Evolutionary conservation across 2,888 invertebrate species (phyloP).

Genomic region (Syritta pipiens): DNA sequence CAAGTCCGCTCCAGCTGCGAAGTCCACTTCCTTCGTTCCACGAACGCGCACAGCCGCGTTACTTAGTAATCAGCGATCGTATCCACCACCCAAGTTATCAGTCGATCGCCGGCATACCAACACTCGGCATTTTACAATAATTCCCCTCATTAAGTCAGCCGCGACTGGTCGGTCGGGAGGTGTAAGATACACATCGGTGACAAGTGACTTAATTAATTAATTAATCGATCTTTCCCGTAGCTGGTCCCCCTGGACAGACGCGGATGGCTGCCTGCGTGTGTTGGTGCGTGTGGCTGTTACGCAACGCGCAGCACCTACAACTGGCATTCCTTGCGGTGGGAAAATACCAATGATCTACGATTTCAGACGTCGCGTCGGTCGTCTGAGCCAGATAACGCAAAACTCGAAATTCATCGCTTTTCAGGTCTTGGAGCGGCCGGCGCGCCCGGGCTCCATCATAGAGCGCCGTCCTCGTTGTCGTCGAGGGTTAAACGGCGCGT

Average conservation of each 20-base stretch:
- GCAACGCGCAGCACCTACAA: constrained; percentile 40
- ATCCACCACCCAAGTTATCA: constrained; percentile 64
- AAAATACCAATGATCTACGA: constrained; percentile 25
- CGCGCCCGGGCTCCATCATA: constrained; percentile 11
- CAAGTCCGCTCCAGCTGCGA: neutral
- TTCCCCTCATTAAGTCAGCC: constrained; percentile 65
- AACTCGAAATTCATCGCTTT: constrained; percentile 51
- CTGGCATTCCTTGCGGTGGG: constrained; percentile 23
- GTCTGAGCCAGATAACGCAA: constrained; percentile 50
- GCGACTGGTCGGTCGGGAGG: constrained; percentile 63
- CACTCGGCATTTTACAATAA: constrained; percentile 66
- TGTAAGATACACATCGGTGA: constrained; percentile 67
- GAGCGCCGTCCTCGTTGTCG: neutral
- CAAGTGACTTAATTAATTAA: constrained; percentile 69
- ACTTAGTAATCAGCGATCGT: constrained; percentile 51
- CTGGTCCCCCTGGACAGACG: constrained; percentile 14
- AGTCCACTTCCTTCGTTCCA: constrained; percentile 11
- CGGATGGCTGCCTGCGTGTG: neutral
- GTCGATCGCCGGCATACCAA: constrained; percentile 47
- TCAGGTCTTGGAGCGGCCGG: constrained; percentile 30
- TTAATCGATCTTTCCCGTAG: constrained; percentile 52
- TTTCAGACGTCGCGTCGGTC: constrained; percentile 15
- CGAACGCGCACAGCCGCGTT: constrained; percentile 39
- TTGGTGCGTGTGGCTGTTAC: constrained; percentile 23
- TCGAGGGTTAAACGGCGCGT: constrained; percentile 34